Base-by-base conservation (phyloP, 2,888 invertebrate genomes). In the Drosophila kuntzei region DNA sequence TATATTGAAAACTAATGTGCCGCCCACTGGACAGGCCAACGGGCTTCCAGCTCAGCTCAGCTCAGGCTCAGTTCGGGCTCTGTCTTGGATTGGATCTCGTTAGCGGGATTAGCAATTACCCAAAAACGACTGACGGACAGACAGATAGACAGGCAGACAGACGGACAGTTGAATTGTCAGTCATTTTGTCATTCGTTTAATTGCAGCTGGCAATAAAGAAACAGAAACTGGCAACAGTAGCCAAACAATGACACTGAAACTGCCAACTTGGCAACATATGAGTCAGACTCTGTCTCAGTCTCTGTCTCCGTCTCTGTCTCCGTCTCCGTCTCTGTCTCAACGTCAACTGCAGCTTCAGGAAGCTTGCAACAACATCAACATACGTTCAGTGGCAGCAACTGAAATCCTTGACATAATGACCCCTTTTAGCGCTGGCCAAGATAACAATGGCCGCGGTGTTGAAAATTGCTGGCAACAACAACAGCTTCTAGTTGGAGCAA, bases 361-460 rank as follows among this genome's bases (percentile, higher is more conserved):
- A 86, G 84, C 79, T 62, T 62, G 51, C 79, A 55, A 62, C 61
- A 63, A 61, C 69, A 59, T 14, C 47, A 58, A 25, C 53, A 29
- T 47, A 51, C 27, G 20, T 14, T 14, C 32, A 39, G 44, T 22
- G 34, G 61, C 61, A 69, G 64, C 74, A 62, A 72, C 79, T 65
- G 78, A 89, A 84, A 87, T 87, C 89, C 87, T 89, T 89, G 89
- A 90, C 90, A 89, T 87, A 90, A 88, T 89, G 89, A 83, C 89
- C 89, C 87, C 83, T 87, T 90, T 89, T 88, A 84, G 76, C 63
- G 74, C 59, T 78, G 71, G 77, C 76, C 71, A 76, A 70, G 79
- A 74, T 83, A 88, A 80, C 88, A 83, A 86, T 85, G 79, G 79
- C 65, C 37, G 57, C 65, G 36, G 49, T 60, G 43, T 63, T 37